Evolutionary conservation across 2,888 invertebrate species (phyloP), one percentile per base, ranked within the genome.

Genomic region (Noctua pronuba): DNA sequence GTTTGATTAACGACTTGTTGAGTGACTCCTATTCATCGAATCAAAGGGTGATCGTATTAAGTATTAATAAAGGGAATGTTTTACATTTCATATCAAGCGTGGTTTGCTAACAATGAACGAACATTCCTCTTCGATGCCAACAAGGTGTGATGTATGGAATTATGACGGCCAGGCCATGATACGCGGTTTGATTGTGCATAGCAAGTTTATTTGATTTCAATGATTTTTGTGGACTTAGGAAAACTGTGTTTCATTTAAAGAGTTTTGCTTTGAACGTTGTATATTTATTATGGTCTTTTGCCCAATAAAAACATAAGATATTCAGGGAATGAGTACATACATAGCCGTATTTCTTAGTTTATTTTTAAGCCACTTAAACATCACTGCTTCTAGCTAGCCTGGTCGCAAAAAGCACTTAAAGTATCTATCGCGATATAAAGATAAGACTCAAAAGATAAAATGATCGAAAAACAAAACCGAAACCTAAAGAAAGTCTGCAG

Each of bases 1-100:
- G 88, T 92, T 95, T 96, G 96, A 96, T 96, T 96, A 96, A 96
- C 96, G 96, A 96, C 92, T 92, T 93, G 95, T 96, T 96, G 96
- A 96, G 96, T 95, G 96, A 96, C 94, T 95, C 91, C 95, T 94
- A 96, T 96, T 96, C 94, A 95, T 92, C 85, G 92, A 90, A 92
- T 95, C 96, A 96, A 96, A 96, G 95, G 94, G 95, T 94, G 94
- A 95, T 92, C 93, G 90, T 94, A 95, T 95, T 95, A 95, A 94
- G 93, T 95, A 95, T 96, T 95, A 96, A 96, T 95, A 96, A 94
- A 95, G 93, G 91, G 92, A 90, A 95, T 94, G 92, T 94, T 94
- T 93, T 90, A 93, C 92, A 91, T 93, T 92, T 94, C 92, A 92
- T 88, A 90, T 93, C 91, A 91, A 92, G 90, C 92, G 90, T 90